These are phyloP conservation scores for Pantala flavescens DNA, from an alignment of 1,140 invertebrate genomes.

Conservation along the genomic window DNA sequence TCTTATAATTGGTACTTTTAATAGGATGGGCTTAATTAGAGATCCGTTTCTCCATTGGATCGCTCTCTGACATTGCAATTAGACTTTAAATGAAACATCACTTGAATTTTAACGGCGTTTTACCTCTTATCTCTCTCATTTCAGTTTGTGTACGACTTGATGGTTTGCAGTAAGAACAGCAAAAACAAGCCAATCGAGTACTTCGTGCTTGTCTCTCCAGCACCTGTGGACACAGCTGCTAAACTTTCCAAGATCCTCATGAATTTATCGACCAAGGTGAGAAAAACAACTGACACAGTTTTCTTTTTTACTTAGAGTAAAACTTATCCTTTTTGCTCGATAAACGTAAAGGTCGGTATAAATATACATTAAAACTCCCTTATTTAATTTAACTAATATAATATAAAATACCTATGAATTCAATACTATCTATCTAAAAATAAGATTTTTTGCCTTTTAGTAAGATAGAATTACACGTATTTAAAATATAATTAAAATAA, in stretches of 20 bases:
- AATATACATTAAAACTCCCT: background rate
- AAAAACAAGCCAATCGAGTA: conserved; percentile 95
- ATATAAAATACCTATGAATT: background rate
- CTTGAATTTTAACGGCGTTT: too few species aligned
- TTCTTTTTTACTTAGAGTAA: background rate
- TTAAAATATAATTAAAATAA: too few species aligned
- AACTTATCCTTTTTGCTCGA: background rate
- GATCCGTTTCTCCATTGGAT: too few species aligned
- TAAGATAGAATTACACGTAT: too few species aligned
- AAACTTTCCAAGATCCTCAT: conserved; percentile 92
- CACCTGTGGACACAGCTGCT: conserved; percentile 94
- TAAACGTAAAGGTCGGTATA: background rate
- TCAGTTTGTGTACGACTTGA: conserved; percentile 95
- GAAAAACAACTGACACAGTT: background rate
- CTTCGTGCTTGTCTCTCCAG: conserved; percentile 90
- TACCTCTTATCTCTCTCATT: conserved; percentile 26
- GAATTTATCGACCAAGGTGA: conserved; percentile 69
- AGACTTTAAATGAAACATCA: too few species aligned
- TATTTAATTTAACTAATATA: background rate
- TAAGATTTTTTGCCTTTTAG: too few species aligned
- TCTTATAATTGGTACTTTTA: too few species aligned
- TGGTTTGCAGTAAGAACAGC: conserved; percentile 95
- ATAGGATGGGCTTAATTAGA: too few species aligned
- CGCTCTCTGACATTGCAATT: too few species aligned
- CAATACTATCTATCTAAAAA: too few species aligned